phyloP scores from a whole-genome alignment of 2,113 vertebrate genomes.

The Marmota flaviventris region DNA sequence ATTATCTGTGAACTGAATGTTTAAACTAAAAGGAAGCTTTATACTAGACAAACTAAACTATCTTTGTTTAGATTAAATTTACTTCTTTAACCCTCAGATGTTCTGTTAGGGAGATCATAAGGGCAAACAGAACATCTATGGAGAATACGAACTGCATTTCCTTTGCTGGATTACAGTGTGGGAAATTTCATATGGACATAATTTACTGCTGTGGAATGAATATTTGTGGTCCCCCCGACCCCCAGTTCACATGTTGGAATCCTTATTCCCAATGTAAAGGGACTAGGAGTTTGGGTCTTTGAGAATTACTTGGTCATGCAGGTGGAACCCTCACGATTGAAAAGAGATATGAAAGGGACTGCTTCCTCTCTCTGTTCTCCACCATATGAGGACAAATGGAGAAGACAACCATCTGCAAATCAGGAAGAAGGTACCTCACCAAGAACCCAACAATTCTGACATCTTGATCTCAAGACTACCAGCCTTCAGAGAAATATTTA shows the following conservation, averaged over 20 bases:
- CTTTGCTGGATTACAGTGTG: neutral
- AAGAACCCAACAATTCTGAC: neutral
- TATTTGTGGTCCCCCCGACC: neutral
- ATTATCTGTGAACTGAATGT: neutral
- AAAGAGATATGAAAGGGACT: neutral
- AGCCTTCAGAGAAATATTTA: neutral
- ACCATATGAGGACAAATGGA: neutral
- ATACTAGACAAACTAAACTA: slow-evolving; percentile 1
- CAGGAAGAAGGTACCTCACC: neutral
- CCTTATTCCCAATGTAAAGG: neutral
- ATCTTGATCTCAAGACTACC: neutral
- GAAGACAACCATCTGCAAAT: neutral
- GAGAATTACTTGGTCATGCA: neutral
- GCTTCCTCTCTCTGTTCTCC: neutral
- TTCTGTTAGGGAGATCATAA: neutral
- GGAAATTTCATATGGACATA: neutral
- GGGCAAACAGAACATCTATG: neutral
- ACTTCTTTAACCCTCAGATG: neutral
- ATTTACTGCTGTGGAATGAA: neutral
- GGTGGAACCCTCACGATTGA: neutral
- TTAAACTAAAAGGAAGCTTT: slow-evolving; percentile 15
- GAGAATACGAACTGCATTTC: neutral
- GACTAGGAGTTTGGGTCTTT: neutral
- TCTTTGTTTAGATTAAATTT: slow-evolving; percentile 7
- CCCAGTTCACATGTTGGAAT: neutral